A percentile compares a stretch with the other conserved stretches of the same genome.
phyloP scores from a whole-genome alignment of 2,888 invertebrate genomes.

The Lasioglossum vierecki region DNA sequence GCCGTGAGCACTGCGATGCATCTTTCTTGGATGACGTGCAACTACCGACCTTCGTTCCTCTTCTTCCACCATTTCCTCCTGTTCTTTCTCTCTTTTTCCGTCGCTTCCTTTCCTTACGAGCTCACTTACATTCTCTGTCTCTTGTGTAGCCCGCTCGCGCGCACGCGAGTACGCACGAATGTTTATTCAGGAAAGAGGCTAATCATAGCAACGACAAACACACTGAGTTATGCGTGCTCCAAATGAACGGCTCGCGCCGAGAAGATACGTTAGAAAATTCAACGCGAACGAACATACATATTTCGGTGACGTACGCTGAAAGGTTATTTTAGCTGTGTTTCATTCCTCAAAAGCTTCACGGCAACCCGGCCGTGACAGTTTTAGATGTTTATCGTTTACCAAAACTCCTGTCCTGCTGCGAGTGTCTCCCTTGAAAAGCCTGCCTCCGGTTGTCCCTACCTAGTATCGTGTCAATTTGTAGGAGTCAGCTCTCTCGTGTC shows the following conservation, averaged over 20 bases:
- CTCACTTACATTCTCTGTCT: background rate
- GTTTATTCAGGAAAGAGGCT: conserved; percentile 55
- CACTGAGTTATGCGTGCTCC: conserved; percentile 49
- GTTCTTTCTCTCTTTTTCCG: conserved; percentile 12
- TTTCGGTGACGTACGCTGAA: conserved; percentile 29
- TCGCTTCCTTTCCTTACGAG: background rate
- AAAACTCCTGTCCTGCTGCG: background rate
- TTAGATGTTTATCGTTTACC: conserved; percentile 20
- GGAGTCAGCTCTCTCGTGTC: background rate
- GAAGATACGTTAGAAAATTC: conserved; percentile 42
- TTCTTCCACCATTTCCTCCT: conserved; percentile 9
- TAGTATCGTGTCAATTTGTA: background rate
- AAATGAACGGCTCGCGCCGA: conserved; percentile 41
- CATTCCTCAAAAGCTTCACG: conserved; percentile 7
- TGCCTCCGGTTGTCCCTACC: background rate
- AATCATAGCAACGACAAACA: conserved; percentile 64
- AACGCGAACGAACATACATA: background rate
- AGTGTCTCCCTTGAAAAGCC: background rate
- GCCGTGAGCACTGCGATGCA: conserved; percentile 66
- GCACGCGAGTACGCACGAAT: conserved; percentile 32
- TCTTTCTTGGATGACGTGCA: conserved; percentile 72
- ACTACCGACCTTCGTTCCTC: conserved; percentile 66
- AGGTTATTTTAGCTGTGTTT: conserved; percentile 35
- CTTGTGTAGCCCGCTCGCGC: background rate
- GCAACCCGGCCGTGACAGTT: conserved; percentile 1